Base-by-base conservation (phyloP, 2,888 invertebrate genomes). In the Ectemnius cavifrons region DNA sequence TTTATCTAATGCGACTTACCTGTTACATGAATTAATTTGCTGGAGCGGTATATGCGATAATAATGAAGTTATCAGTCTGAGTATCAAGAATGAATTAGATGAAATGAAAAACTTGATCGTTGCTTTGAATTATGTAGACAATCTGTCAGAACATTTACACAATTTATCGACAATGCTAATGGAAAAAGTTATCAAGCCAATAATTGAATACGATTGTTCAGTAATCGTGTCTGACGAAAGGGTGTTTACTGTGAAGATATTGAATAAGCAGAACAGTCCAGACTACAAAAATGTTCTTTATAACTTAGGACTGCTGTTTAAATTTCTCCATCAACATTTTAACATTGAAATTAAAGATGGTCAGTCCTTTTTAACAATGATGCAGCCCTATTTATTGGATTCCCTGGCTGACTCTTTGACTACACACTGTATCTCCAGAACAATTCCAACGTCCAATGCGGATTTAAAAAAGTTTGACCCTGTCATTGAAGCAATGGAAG, bases 391-490 rank as follows among this genome's bases (percentile, higher is more conserved):
- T 60, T 87, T 93, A 6, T 91, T 93, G 60, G 91, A 92, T 68
- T 93, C 94, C 60, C 93, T 97, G 82, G 92, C 94, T 23, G 93
- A 94, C 18, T 87, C 93, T 18, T 91, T 97, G 49, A 93, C 96
- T 2, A 93, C 94, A 77, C 93, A 96, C 83, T 97, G 97, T 86
- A 92, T 97, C 8, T 92, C 94, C 63, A 92, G 94, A 77, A 95
- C 96, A 0, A 94, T 97, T 85, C 97, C 97, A 0, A 94, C 94
- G 77, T 95, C 94, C 63, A 94, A 94, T 79, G 93, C 93, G 67
- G 96, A 95, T 77, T 91, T 96, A 73, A 93, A 94, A 79, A 92
- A 91, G 18, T 97, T 95, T 81, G 91, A 92, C 3, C 91, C 91
- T 27, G 92, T 96, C 1, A 93, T 95, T 23, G 90, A 92, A 2